Evolutionary conservation across 2,888 invertebrate genomes (phyloP).

Genomic region (Troilus luridus): DNA sequence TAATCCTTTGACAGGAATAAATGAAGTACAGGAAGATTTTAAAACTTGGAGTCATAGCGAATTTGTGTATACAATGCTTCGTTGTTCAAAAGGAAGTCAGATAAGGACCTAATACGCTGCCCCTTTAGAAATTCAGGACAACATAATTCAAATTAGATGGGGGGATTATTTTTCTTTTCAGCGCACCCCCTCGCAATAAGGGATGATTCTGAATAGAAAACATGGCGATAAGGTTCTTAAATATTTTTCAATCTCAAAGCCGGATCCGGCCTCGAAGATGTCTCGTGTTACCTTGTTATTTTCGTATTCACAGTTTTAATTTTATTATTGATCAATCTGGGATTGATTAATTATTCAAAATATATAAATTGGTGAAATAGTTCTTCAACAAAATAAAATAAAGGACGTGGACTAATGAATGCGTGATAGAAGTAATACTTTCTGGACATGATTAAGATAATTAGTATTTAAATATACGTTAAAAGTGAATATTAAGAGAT

Average conservation of each 20-base stretch:
- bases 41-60: too few species aligned
- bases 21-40: too few species aligned
- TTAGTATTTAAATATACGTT: too few species aligned
- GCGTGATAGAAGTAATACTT: too few species aligned
- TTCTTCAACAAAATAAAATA: too few species aligned
- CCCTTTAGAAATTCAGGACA: conserved; percentile 4
- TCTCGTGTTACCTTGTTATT: not conserved
- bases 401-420: too few species aligned
- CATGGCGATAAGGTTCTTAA: not conserved
- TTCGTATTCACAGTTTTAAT: not conserved
- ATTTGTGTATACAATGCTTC: not conserved
- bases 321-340: not conserved
- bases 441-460: too few species aligned
- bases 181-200: not conserved
- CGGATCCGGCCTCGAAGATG: not conserved
- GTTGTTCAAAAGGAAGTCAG: not conserved
- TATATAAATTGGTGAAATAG: too few species aligned
- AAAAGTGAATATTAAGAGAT: too few species aligned
- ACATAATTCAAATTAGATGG: conserved; percentile 26
- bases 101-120: not conserved
- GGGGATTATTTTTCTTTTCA: conserved; percentile 24
- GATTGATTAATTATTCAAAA: not conserved
- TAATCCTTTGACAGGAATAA: too few species aligned
- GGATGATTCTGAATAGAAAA: not conserved
- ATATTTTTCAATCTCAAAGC: conserved; percentile 22